A percentile compares a stretch with the other conserved stretches of the same genome.
Evolutionary conservation across 1,140 invertebrate genomes (phyloP).

Genomic region (Drosophila paulistorum): DNA sequence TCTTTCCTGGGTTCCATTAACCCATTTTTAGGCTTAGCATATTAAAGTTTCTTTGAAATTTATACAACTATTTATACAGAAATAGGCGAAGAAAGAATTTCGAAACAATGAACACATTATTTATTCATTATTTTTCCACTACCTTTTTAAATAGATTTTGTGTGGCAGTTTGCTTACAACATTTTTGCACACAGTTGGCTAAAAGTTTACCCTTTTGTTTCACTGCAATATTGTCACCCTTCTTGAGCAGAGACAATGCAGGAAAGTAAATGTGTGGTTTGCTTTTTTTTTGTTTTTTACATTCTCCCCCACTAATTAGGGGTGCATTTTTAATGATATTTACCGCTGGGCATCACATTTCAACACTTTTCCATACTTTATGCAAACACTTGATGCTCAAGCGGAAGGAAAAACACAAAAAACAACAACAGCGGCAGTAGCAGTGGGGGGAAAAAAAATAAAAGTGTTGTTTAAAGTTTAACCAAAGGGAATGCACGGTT

Average conservation of each 20-base stretch:
- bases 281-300: not conserved
- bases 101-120: not conserved
- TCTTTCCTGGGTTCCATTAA: too few species aligned
- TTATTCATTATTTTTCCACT: not conserved
- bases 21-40: too few species aligned
- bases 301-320: conserved; percentile 12
- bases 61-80: too few species aligned
- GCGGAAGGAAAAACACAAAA: conserved; percentile 15
- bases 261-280: conserved; percentile 2
- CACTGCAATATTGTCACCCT: not conserved
- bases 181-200: not conserved
- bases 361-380: conserved; percentile 21
- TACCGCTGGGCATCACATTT: conserved; percentile 29
- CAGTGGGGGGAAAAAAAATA: not conserved
- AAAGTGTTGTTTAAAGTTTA: conserved; percentile 46
- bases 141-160: not conserved
- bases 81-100: too few species aligned
- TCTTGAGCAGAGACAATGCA: not conserved
- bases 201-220: not conserved
- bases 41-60: too few species aligned
- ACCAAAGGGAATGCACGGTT: conserved; percentile 50
- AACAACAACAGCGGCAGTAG: not conserved
- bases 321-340: conserved; percentile 48
- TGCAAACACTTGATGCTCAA: conserved; percentile 9
- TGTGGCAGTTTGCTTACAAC: not conserved